A percentile compares a stretch with the other conserved stretches of the same genome.
phyloP scores from a whole-genome alignment of 2,888 invertebrate species.

The Leucophenga montana region DNA sequence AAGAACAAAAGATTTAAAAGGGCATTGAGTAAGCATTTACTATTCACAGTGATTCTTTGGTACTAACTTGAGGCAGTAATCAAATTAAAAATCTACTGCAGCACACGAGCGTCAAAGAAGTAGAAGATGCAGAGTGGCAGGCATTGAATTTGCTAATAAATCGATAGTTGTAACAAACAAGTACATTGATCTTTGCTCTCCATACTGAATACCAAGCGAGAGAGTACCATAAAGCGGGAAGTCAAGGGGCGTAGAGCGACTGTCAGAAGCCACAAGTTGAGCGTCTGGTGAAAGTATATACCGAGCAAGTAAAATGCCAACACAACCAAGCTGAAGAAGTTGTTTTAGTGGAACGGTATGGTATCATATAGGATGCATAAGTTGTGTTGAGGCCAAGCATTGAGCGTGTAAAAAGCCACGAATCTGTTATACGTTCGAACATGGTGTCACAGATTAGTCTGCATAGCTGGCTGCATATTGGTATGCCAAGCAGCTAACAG shows the following conservation, averaged over 20 bases:
- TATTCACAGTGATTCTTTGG: neutral
- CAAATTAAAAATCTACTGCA: neutral
- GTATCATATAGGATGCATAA: too few species aligned
- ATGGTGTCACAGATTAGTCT: conserved; percentile 53
- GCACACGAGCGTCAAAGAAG: neutral
- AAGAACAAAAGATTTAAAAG: conserved; percentile 67
- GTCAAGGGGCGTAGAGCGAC: neutral
- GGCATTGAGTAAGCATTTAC: conserved; percentile 51
- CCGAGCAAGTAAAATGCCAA: conserved; percentile 33
- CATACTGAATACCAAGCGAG: conserved; percentile 22
- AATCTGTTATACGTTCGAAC: neutral
- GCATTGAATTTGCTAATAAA: conserved; percentile 15
- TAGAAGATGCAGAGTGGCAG: conserved; percentile 18
- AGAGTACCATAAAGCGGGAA: neutral
- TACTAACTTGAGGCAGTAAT: neutral
- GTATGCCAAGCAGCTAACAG: conserved; percentile 19
- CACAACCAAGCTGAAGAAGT: conserved; percentile 31
- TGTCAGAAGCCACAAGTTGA: conserved; percentile 28
- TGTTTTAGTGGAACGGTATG: too few species aligned
- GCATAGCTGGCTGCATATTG: conserved; percentile 20
- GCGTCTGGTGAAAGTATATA: conserved; percentile 47
- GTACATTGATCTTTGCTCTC: conserved; percentile 51
- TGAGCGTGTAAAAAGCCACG: neutral
- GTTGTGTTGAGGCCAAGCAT: neutral
- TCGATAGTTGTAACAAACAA: conserved; percentile 33